Base-by-base conservation (phyloP, 2,797 vertebrate genomes). In the Momotus momota region DNA sequence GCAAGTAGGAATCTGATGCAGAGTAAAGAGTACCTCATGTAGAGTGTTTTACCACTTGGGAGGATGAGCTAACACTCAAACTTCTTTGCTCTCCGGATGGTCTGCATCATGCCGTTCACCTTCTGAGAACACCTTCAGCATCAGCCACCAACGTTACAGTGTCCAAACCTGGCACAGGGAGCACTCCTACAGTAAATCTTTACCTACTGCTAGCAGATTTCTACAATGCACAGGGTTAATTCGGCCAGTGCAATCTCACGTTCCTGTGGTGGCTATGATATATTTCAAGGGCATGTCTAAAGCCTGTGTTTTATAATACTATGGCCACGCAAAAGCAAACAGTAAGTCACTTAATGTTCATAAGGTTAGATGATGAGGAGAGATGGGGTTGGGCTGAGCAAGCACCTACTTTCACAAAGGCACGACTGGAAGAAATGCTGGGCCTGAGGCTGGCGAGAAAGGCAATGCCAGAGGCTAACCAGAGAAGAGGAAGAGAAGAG, bases 91-190 rank as follows among this genome's bases (percentile, higher is more conserved):
- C 48, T 67, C 16, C 13, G 12, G 27, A 12, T 51, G 14, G 13
- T 29, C n/a, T 70, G 46, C 40, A 10, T 13, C 0, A 0, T 3
- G 4, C 9, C 35, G 26, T 54, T 83, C 25, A 8, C 38, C 33
- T 74, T 67, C 67, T 58, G 64, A 58, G 43, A 88, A 16, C n/a
- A 45, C n/a, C 38, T 75, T 35, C 40, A 40, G 73, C 20, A 78
- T 22, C 69, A 40, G 41, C 25, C 58, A 40, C n/a, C 13, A 7
- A 6, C 0, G 0, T 17, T 33, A 3, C 18, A 35, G 19, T 26
- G 14, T 22, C 58, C 71, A 62, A 2, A 35, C 27, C 16, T 18
- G 27, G 9, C 40, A 67, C 0, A 0, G 18, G 60, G 29, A 73
- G 9, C 52, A 5, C 13, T 46, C 25, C 49, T 21, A 3, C 69